A percentile compares a stretch with the other conserved stretches of the same genome.
Evolutionary conservation across 2,888 invertebrate genomes (phyloP).

Genomic region (Caenorhabditis doughertyi): DNA sequence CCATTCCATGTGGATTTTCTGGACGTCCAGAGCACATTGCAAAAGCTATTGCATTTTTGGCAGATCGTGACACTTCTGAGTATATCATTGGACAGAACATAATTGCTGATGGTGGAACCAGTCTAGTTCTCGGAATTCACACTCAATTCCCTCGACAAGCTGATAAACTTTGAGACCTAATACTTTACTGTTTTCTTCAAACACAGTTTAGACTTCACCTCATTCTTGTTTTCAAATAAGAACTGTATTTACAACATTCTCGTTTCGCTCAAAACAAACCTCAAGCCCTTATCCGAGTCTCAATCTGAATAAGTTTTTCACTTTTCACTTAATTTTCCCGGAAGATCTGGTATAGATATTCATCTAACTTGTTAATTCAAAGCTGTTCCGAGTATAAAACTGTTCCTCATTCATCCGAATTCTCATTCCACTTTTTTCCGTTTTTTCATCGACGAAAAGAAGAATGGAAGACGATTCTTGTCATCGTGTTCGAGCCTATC

Average conservation of each 20-base stretch:
- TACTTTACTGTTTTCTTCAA: not conserved
- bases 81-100: slow-evolving; percentile 42
- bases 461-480: slow-evolving; percentile 58
- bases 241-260: not conserved
- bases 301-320: slow-evolving; percentile 10
- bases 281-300: not conserved
- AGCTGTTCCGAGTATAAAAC: slow-evolving; percentile 1
- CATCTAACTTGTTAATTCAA: slow-evolving; percentile 10
- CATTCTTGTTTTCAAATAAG: not conserved
- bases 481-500: slow-evolving; percentile 61
- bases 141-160: slow-evolving; percentile 5
- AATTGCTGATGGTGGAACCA: slow-evolving; percentile 37
- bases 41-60: slow-evolving; percentile 43
- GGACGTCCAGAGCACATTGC: slow-evolving; percentile 40
- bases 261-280: not conserved
- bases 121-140: slow-evolving; percentile 21
- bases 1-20: slow-evolving; percentile 26
- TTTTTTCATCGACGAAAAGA: not conserved
- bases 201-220: not conserved
- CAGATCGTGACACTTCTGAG: slow-evolving; percentile 33
- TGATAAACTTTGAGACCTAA: not conserved
- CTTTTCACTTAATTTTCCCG: slow-evolving; percentile 23
- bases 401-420: not conserved
- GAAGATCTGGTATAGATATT: slow-evolving; percentile 20
- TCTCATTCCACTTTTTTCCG: slow-evolving; percentile 10